phyloP scores from a whole-genome alignment of 2,797 vertebrate genomes.

The Periophthalmus magnuspinnatus region DNA sequence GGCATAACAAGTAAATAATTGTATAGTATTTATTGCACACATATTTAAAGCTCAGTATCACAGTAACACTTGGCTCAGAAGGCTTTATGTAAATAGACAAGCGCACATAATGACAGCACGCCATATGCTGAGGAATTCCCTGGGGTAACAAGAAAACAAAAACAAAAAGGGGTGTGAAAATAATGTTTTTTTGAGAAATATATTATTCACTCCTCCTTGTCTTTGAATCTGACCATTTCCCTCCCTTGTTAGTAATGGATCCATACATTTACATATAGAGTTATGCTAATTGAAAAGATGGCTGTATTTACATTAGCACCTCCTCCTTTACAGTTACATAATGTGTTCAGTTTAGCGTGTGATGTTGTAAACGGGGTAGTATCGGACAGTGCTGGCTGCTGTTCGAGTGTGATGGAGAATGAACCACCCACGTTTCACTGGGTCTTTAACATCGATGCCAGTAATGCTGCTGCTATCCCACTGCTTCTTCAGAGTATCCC shows the following conservation, averaged over 20 bases:
- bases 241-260: not conserved
- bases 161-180: not conserved
- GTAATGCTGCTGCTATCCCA: conserved; percentile 8
- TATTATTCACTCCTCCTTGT: not conserved
- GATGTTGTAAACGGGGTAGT: conserved; percentile 4
- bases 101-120: not conserved
- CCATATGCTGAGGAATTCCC: not conserved
- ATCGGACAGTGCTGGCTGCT: conserved; percentile 29
- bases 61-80: not conserved
- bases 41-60: not conserved
- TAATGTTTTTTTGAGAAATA: not conserved
- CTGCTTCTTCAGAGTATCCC: not conserved
- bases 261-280: conserved; percentile 1
- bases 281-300: not conserved
- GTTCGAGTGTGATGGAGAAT: conserved; percentile 30
- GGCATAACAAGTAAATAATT: not conserved
- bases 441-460: conserved; percentile 30
- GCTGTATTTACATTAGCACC: not conserved
- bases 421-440: conserved; percentile 50
- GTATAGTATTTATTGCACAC: not conserved
- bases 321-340: not conserved
- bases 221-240: not conserved
- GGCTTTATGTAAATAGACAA: not conserved
- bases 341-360: conserved; percentile 12
- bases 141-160: not conserved